phyloP scores from a whole-genome alignment of 1,140 invertebrate species.

The Battus philenor region DNA sequence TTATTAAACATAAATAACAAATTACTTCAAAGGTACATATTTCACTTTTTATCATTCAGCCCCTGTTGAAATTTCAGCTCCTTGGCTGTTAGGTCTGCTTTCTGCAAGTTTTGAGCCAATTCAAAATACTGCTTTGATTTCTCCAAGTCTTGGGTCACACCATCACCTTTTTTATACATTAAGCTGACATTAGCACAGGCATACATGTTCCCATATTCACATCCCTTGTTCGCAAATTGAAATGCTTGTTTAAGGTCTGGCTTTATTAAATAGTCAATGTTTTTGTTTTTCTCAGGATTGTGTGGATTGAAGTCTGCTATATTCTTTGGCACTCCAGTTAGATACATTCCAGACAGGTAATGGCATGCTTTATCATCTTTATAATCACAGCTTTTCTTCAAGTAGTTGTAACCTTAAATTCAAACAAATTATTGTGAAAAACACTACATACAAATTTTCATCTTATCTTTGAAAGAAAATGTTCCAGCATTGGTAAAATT shows the following conservation, averaged over 20 bases:
- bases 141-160: slow-evolving; percentile 82
- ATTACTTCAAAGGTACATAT: too few relatives aligned
- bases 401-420: slow-evolving; percentile 77
- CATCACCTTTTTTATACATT: slow-evolving; percentile 86
- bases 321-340: slow-evolving; percentile 80
- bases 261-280: slow-evolving; percentile 76
- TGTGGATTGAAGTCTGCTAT: slow-evolving; percentile 51
- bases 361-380: slow-evolving; percentile 87
- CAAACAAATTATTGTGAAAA: too few relatives aligned
- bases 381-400: slow-evolving; percentile 83
- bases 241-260: slow-evolving; percentile 87
- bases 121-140: slow-evolving; percentile 84
- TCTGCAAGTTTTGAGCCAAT: slow-evolving; percentile 82
- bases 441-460: too few relatives aligned
- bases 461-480: too few relatives aligned
- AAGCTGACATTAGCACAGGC: slow-evolving; percentile 91
- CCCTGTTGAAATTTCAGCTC: slow-evolving; percentile 83
- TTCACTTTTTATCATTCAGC: slow-evolving; percentile 40
- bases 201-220: slow-evolving; percentile 87
- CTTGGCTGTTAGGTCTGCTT: slow-evolving; percentile 78
- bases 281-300: slow-evolving; percentile 56
- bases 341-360: slow-evolving; percentile 85
- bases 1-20: too few relatives aligned
- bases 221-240: slow-evolving; percentile 83
- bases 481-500: not conserved